Evolutionary conservation across 2,888 invertebrate genomes (phyloP).

Genomic region (Rambutsinella grinnellia): DNA sequence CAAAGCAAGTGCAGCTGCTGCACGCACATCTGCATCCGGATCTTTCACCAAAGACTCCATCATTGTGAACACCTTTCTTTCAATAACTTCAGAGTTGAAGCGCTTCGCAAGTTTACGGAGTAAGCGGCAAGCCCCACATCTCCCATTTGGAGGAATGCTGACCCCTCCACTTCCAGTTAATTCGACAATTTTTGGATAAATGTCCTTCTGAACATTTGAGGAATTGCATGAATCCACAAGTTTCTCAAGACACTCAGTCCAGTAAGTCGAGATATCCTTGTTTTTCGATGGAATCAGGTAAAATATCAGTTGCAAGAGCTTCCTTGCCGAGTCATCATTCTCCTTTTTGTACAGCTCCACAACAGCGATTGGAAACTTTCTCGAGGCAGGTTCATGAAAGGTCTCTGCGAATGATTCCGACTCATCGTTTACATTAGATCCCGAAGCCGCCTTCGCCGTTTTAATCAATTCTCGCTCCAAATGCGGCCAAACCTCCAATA

Average conservation of each 20-base stretch:
- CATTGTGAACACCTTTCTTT: constrained; percentile 46
- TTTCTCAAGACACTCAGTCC: constrained; percentile 26
- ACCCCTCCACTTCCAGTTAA: not conserved
- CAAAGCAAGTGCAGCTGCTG: constrained; percentile 43
- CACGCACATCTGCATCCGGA: constrained; percentile 33
- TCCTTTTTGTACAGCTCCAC: constrained; percentile 31
- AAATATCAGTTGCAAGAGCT: constrained; percentile 8
- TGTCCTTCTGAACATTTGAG: constrained; percentile 29
- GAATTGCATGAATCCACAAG: constrained; percentile 34
- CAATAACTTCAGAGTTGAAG: constrained; percentile 36
- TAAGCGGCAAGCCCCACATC: constrained; percentile 33
- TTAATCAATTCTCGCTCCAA: constrained; percentile 18
- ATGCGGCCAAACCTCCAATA: constrained; percentile 35
- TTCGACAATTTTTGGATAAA: constrained; percentile 25
- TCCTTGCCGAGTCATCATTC: constrained; percentile 23
- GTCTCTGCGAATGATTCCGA: not conserved
- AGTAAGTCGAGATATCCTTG: constrained; percentile 8
- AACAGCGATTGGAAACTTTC: constrained; percentile 32
- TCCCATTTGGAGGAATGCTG: constrained; percentile 5
- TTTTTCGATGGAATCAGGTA: constrained; percentile 17
- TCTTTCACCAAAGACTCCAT: constrained; percentile 42
- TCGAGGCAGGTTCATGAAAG: constrained; percentile 32
- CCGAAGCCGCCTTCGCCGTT: not conserved
- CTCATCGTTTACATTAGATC: not conserved
- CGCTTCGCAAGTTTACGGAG: constrained; percentile 24